Evolutionary conservation across 2,888 invertebrate genomes (phyloP).

Genomic region (Pristionchus fissidentatus): DNA sequence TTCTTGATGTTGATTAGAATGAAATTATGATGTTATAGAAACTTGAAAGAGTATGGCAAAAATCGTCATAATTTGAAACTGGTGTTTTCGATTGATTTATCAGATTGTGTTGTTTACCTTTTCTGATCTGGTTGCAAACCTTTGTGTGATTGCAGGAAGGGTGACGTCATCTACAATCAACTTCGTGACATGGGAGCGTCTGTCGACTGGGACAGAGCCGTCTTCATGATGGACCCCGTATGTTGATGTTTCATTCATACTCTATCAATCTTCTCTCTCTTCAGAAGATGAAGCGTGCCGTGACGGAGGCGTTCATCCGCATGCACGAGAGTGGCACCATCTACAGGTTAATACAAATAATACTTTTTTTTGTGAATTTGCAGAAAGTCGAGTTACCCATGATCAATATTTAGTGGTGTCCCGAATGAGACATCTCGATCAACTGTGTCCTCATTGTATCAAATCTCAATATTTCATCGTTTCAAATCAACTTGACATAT

Average conservation of each 20-base stretch:
- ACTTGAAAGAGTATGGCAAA: neutral
- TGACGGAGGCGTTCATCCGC: slow-evolving; percentile 92
- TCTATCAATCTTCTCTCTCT: too few species aligned
- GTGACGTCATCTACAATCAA: slow-evolving; percentile 86
- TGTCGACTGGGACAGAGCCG: slow-evolving; percentile 92
- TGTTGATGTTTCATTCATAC: slow-evolving; percentile 62
- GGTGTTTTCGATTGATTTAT: neutral
- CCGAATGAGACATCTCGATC: too few species aligned
- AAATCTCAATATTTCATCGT: too few species aligned
- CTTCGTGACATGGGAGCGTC: slow-evolving; percentile 90
- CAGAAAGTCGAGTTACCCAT: neutral
- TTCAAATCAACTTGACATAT: too few species aligned
- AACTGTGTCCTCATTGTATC: too few species aligned
- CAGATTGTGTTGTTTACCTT: neutral
- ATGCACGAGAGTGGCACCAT: slow-evolving; percentile 90
- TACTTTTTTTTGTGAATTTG: too few species aligned
- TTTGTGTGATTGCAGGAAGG: slow-evolving; percentile 79
- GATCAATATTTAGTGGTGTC: neutral
- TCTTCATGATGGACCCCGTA: slow-evolving; percentile 95
- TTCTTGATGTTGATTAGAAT: too few species aligned
- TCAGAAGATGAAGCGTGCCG: slow-evolving; percentile 85
- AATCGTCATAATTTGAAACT: too few species aligned
- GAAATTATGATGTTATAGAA: neutral
- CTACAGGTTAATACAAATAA: slow-evolving; percentile 84
- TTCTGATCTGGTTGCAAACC: too few species aligned